Conservation (phyloP, 2,797 vertebrate species). For the Anguilla megastoma region DNA sequence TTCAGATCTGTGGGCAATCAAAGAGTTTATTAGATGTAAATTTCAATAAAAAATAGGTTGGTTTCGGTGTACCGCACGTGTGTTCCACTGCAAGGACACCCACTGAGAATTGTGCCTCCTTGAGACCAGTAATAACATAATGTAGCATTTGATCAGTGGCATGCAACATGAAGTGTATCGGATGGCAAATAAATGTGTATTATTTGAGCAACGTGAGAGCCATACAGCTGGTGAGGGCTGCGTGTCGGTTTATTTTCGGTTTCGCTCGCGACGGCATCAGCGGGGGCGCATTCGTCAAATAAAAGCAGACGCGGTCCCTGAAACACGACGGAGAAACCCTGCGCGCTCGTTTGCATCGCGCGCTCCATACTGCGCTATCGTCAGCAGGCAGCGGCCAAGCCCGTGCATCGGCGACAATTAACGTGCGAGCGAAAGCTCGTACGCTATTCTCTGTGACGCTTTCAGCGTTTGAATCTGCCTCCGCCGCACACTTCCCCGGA, state of each 20-base stretch:
- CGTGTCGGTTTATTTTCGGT: not conserved
- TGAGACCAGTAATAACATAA: not conserved
- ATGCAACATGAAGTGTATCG: not conserved
- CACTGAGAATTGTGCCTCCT: not conserved
- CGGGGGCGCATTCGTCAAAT: not conserved
- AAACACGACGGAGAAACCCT: not conserved
- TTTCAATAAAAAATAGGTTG: conserved; percentile 12
- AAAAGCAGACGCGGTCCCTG: not conserved
- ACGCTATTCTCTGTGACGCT: conserved; percentile 13
- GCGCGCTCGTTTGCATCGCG: too few relatives aligned
- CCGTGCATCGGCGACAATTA: conserved; percentile 37
- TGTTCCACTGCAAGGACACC: not conserved
- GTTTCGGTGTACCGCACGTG: not conserved
- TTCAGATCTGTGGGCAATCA: conserved; percentile 22
- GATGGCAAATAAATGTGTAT: not conserved
- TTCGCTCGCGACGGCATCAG: not conserved
- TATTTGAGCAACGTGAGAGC: not conserved
- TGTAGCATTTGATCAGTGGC: not conserved
- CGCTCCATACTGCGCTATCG: conserved; percentile 16
- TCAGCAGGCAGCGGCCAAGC: conserved; percentile 8
- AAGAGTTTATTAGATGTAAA: conserved; percentile 28
- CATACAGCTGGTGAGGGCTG: not conserved
- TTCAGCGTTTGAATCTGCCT: not conserved
- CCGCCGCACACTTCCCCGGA: not conserved
- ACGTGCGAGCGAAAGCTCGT: conserved; percentile 31